phyloP scores from a whole-genome alignment of 2,113 vertebrate genomes.

The Leptobrachium leishanense region DNA sequence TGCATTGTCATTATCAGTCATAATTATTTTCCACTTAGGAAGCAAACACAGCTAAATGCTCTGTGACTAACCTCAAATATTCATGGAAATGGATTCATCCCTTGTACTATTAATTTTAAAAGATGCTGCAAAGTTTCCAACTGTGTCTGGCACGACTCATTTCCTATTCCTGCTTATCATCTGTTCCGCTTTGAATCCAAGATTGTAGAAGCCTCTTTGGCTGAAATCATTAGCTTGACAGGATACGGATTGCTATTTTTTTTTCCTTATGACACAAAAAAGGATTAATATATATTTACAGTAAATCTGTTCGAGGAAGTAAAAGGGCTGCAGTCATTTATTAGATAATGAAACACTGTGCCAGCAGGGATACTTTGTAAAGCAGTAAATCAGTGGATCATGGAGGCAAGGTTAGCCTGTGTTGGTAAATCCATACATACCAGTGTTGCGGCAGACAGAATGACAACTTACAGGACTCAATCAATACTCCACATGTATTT shows the following conservation, averaged over 20 bases:
- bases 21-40: constrained; percentile 19
- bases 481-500: not conserved
- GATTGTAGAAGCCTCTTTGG: not conserved
- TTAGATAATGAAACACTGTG: too few relatives aligned
- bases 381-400: too few relatives aligned
- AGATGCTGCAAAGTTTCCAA: constrained; percentile 21
- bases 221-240: not conserved
- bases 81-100: constrained; percentile 1
- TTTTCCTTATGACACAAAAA: too few relatives aligned
- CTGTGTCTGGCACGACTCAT: constrained; percentile 14
- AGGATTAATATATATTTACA: not conserved
- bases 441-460: too few relatives aligned
- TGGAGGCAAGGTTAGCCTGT: too few relatives aligned
- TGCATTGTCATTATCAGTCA: constrained; percentile 6
- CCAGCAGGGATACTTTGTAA: too few relatives aligned
- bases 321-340: too few relatives aligned
- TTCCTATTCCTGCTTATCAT: constrained; percentile 33
- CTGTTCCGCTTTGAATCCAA: constrained; percentile 9
- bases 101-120: constrained; percentile 13
- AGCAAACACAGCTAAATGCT: not conserved
- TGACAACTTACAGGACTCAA: too few relatives aligned
- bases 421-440: too few relatives aligned
- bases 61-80: constrained; percentile 4
- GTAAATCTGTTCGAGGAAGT: not conserved
- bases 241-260: not conserved